Evolutionary conservation across 2,888 invertebrate species (phyloP).

Genomic region (Pedicia rivosa): DNA sequence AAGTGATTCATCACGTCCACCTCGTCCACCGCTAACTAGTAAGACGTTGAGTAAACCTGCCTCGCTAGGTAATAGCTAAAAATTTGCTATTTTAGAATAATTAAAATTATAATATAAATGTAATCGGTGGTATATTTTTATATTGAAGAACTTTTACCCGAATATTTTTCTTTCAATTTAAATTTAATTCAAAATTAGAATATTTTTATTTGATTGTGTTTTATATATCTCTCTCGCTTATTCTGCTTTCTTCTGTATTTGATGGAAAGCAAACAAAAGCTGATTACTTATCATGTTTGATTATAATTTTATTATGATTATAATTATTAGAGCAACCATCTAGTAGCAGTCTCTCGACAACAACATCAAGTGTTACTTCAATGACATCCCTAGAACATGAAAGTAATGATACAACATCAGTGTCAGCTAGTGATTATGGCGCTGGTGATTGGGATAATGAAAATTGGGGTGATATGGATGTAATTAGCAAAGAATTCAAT

Average conservation of each 20-base stretch:
- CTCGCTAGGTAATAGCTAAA: constrained; percentile 56
- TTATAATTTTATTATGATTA: constrained; percentile 2
- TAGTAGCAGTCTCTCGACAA: constrained; percentile 78
- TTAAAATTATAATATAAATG: no score
- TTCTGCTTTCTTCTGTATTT: no score
- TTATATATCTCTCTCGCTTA: constrained; percentile 1
- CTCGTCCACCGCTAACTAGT: constrained; percentile 46
- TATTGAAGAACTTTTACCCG: no score
- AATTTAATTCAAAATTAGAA: no score
- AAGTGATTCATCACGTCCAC: constrained; percentile 61
- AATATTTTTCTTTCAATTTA: no score
- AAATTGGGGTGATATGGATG: constrained; percentile 84
- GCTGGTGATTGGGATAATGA: constrained; percentile 79
- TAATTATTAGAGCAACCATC: constrained; percentile 64
- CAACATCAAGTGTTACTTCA: constrained; percentile 75
- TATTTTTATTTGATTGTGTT: no score
- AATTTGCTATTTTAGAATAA: no score
- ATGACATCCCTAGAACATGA: constrained; percentile 77
- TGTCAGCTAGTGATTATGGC: constrained; percentile 73
- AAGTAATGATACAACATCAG: constrained; percentile 51
- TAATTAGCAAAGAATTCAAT: constrained; percentile 31
- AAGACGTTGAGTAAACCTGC: constrained; percentile 67
- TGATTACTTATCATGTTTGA: no score
- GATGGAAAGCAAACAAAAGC: no score
- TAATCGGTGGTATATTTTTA: no score